Conservation (phyloP, 2,888 invertebrate species). For the Philopedon plagiatum region DNA sequence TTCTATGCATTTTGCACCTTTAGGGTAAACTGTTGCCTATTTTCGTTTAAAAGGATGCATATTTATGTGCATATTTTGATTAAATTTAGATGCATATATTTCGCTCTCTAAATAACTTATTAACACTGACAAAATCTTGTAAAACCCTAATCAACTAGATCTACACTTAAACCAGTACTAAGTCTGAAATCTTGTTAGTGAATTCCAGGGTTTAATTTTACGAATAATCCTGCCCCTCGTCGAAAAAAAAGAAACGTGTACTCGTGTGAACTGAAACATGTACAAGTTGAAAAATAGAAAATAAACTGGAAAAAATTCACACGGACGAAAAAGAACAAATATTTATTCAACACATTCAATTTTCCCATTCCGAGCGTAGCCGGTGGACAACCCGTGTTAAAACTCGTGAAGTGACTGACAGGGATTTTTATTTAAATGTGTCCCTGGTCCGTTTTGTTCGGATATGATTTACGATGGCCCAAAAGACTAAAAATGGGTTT, state of each 20-base stretch:
- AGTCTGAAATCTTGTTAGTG: too few relatives aligned
- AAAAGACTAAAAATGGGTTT: slow-evolving; percentile 47
- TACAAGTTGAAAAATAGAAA: slow-evolving; percentile 25
- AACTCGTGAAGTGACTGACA: slow-evolving; percentile 39
- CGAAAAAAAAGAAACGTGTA: slow-evolving; percentile 4
- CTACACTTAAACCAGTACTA: too few relatives aligned
- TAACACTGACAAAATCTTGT: too few relatives aligned
- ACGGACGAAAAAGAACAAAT: slow-evolving; percentile 29
- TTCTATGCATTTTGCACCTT: too few relatives aligned
- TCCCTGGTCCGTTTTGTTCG: slow-evolving; percentile 38
- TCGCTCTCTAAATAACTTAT: too few relatives aligned
- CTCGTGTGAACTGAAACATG: slow-evolving; percentile 8
- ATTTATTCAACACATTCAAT: slow-evolving; percentile 47
- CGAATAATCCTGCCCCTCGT: not conserved
- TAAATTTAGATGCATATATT: too few relatives aligned
- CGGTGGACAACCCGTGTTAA: slow-evolving; percentile 37
- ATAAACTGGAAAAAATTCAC: slow-evolving; percentile 1
- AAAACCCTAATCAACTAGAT: too few relatives aligned
- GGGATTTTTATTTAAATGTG: slow-evolving; percentile 50
- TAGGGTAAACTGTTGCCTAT: too few relatives aligned
- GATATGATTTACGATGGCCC: slow-evolving; percentile 48
- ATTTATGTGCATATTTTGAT: too few relatives aligned
- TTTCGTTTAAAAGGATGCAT: too few relatives aligned
- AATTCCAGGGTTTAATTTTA: too few relatives aligned
- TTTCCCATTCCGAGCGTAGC: slow-evolving; percentile 33